These are phyloP conservation scores for Lucilia sericata DNA, from an alignment of 1,140 invertebrate species.

Conservation along the genomic window DNA sequence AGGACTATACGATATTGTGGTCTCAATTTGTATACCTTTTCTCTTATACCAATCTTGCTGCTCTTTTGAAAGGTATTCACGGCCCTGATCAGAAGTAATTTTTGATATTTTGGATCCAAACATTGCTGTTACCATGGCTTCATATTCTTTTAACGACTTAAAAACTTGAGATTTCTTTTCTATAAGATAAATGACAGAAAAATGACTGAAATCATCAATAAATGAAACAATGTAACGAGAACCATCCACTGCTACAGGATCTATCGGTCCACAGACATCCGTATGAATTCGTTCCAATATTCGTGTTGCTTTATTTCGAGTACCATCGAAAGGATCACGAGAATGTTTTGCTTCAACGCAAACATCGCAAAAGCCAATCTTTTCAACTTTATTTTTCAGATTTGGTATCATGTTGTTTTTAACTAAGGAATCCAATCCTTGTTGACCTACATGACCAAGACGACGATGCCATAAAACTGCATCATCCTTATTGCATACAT, in stretches of 20 bases:
- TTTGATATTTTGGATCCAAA: constrained; percentile 29
- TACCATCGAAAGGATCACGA: not conserved
- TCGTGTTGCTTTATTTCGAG: constrained; percentile 29
- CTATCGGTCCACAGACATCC: constrained; percentile 64
- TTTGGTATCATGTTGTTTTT: not conserved
- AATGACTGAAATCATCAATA: constrained; percentile 62
- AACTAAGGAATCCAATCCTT: not conserved
- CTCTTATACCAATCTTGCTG: constrained; percentile 1
- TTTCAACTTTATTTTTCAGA: not conserved
- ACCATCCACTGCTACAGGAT: constrained; percentile 53
- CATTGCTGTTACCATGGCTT: constrained; percentile 46
- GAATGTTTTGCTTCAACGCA: not conserved
- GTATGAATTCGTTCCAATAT: constrained; percentile 59
- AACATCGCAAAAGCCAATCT: too few relatives aligned
- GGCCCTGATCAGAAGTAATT: constrained; percentile 56
- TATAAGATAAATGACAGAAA: constrained; percentile 50
- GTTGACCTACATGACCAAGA: too few relatives aligned
- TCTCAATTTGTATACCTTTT: constrained; percentile 50
- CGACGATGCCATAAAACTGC: too few relatives aligned
- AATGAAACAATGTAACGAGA: constrained; percentile 64
- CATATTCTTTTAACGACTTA: constrained; percentile 1
- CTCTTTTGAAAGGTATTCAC: constrained; percentile 52
- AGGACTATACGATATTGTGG: constrained; percentile 56
- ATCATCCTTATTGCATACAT: too few relatives aligned
- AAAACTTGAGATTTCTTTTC: constrained; percentile 41